Base-by-base conservation (phyloP, 2,888 invertebrate species). In the Apamea sordens region DNA sequence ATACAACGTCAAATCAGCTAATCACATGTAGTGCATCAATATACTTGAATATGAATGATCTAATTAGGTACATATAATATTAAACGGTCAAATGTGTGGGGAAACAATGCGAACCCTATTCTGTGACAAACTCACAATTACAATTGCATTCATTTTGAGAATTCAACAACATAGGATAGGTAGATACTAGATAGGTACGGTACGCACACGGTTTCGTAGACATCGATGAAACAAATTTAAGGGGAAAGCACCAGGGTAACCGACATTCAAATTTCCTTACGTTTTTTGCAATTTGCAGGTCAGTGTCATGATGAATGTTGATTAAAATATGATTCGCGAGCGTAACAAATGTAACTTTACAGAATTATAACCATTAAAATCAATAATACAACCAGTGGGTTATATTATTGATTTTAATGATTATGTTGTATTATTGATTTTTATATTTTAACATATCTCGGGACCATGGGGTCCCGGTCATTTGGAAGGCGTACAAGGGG, bases 1-100 rank as follows among this genome's bases (percentile, higher is more conserved):
- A 61, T 75, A 76, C 64, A 59, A 36, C 59, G n/a, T 53, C 44
- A 56, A 78, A 81, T 50, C 70, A 50, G 36, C 77, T 79, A 86
- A 64, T 64, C 41, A 79, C 47, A 64, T 75, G 10, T 24, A 59
- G 28, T 82, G 73, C 36, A 72, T 76, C 67, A 41, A 67, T 44
- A 36, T 71, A 71, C 28, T 77, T 53, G 50, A 76, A 56, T 44
- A 71, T 72, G 41, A 72, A 71, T 76, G 21, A 53, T 28, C 18
- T 69, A 68, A 69, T n/a, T 50, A 36, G 18, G 4, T 74, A 28
- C 0, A 11, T 56, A 53, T 32, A 50, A 32, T 59, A 67, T 68
- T 63, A 75, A 44, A 74, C 13, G 10, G 61, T 73, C 41, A n/a
- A 53, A 59, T 59, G 10, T 47, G 21, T 47, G 13, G n/a, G 47